Evolutionary conservation across 2,888 invertebrate species (phyloP), one percentile per base, ranked within the genome.

Genomic region (Cephus pulcher): DNA sequence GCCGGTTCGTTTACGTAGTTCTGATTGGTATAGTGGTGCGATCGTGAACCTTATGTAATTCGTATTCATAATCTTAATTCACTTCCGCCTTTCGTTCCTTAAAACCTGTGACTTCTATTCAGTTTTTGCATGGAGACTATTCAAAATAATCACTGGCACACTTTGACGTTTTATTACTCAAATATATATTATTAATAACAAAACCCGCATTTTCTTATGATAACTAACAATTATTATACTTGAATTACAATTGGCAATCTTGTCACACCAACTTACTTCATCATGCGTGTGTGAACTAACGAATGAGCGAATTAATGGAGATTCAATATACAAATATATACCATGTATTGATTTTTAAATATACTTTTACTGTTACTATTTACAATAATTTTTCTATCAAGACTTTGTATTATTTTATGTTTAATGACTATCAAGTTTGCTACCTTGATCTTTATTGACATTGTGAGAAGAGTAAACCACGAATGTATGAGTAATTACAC

Each of bases 1-100:
- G 71, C 34, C n/a, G 75, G 33, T 15, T 73, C 33, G 68, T 33
- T 68, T 33, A 32, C 34, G 33, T 32, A 68, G 12, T 68, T 35
- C 75, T 69, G 15, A 32, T 74, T 68, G 68, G 33, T 12, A 77
- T 56, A 12, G 74, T 77, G 11, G 74, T 76, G 73, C 15, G 23
- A 56, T 56, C 23, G 73, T 79, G 37, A 33, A n/a, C 12, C 76
- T 80, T 78, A 75, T 40, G 12, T 74, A 75, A 80, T 80, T 69
- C 35, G 74, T 37, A 40, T 40, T 79, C 75, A 77, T 79, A 69
- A 76, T 69, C 73, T 70, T 70, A 78, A 76, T 80, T 75, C 75
- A 78, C 78, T 83, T 83, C 81, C 82, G 82, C 83, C 78, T 82
- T 81, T 81, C 80, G 75, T 78, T 80, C 79, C 80, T 56, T 32